These are phyloP conservation scores for Antennarius maculatus DNA, from an alignment of 2,797 vertebrate species.

Conservation along the genomic window DNA sequence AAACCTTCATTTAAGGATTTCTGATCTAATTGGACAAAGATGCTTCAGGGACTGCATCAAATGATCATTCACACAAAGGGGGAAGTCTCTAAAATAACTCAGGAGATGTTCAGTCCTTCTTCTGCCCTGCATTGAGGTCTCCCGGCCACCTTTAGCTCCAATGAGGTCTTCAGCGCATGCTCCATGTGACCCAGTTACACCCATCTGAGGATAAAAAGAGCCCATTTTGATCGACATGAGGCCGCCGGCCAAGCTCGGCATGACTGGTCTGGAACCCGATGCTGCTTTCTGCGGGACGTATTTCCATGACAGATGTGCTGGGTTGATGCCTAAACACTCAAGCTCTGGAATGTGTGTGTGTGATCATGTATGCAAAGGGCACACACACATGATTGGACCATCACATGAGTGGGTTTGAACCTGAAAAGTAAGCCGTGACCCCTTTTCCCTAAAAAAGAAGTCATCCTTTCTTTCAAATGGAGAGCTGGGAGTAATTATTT, in stretches of 20 bases:
- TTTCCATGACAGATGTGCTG: slow-evolving; percentile 47
- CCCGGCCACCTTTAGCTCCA: slow-evolving; percentile 64
- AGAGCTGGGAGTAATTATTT: slow-evolving; percentile 48
- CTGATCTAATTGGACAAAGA: not conserved
- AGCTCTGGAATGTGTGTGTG: slow-evolving; percentile 7
- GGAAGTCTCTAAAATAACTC: slow-evolving; percentile 39
- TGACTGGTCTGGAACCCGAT: slow-evolving; percentile 38
- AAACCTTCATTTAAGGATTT: slow-evolving; percentile 9
- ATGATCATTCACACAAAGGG: slow-evolving; percentile 30
- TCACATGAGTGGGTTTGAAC: slow-evolving; percentile 24
- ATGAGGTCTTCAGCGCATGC: slow-evolving; percentile 52
- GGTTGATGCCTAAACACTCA: slow-evolving; percentile 19
- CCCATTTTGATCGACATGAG: slow-evolving; percentile 65
- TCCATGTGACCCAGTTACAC: slow-evolving; percentile 76
- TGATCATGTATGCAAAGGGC: slow-evolving; percentile 4
- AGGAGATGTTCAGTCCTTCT: slow-evolving; percentile 48
- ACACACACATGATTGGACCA: slow-evolving; percentile 15
- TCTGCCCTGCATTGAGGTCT: slow-evolving; percentile 63
- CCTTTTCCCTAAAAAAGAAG: slow-evolving; percentile 22
- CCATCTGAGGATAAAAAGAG: slow-evolving; percentile 68
- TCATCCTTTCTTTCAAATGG: slow-evolving; percentile 26
- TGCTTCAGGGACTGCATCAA: slow-evolving; percentile 10
- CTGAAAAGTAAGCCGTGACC: slow-evolving; percentile 26
- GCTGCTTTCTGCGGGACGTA: slow-evolving; percentile 19
- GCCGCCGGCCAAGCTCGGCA: slow-evolving; percentile 40